These are phyloP conservation scores for Melipona quadrifasciata DNA, from an alignment of 1,140 invertebrate species.

Conservation along the genomic window DNA sequence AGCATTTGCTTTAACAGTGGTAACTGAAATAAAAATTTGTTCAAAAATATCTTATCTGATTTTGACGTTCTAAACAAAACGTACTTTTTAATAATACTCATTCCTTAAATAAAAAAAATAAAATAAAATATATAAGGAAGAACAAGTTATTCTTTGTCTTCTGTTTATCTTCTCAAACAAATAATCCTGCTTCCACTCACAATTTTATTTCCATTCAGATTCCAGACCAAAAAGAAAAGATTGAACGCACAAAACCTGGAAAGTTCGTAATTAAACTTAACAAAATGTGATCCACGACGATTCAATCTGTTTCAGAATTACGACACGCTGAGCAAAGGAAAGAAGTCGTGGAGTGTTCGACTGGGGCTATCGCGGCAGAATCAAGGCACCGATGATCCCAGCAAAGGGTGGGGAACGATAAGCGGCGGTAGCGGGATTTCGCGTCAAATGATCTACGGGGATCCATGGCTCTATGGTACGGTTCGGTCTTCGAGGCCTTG, in stretches of 20 bases:
- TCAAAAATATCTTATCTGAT: no score
- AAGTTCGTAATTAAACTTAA: background rate
- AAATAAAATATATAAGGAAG: no score
- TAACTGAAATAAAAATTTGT: no score
- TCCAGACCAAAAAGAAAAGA: background rate
- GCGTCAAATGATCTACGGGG: conserved; percentile 91
- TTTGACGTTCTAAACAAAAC: no score
- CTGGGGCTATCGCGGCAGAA: conserved; percentile 77
- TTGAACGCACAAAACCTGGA: no score
- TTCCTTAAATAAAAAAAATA: no score
- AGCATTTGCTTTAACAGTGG: no score
- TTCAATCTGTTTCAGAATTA: conserved; percentile 72
- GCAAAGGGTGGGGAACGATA: conserved; percentile 82
- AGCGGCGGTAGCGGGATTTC: conserved; percentile 84
- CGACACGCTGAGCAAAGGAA: conserved; percentile 79
- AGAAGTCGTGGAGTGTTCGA: conserved; percentile 80
- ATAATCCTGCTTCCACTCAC: background rate
- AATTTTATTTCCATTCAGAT: background rate
- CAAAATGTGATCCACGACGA: background rate
- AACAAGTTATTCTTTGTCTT: no score
- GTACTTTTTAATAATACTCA: no score
- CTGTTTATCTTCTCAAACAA: background rate
- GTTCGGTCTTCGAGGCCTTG: conserved; percentile 83
- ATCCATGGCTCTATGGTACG: conserved; percentile 91
- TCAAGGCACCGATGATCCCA: conserved; percentile 75